Conservation (phyloP, 2,113 vertebrate species). For the Centrocercus urophasianus region DNA sequence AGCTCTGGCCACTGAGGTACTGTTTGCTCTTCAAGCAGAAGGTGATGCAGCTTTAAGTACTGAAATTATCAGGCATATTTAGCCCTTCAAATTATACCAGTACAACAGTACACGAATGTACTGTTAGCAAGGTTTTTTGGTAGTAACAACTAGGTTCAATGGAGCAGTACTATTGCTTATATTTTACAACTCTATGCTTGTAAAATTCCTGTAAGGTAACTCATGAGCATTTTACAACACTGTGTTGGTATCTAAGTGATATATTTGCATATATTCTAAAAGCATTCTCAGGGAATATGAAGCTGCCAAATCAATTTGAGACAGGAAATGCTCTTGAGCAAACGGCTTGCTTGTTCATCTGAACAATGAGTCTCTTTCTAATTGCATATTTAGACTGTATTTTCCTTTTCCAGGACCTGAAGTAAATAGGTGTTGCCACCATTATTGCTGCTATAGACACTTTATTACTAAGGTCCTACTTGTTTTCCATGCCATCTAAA, state of each 20-base stretch:
- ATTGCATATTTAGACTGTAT: neutral
- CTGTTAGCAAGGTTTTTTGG: neutral
- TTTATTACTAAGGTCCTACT: neutral
- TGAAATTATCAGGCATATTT: neutral
- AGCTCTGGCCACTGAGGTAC: neutral
- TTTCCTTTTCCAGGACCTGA: neutral
- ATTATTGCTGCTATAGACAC: neutral
- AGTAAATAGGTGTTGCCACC: neutral
- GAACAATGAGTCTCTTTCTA: neutral
- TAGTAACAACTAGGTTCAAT: neutral
- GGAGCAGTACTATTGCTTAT: accelerated
- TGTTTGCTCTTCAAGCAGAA: neutral
- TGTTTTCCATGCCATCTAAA: neutral
- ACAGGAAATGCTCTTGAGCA: neutral
- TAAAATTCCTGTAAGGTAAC: neutral
- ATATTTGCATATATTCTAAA: neutral
- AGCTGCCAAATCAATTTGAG: neutral
- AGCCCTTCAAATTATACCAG: neutral
- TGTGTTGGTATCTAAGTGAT: neutral
- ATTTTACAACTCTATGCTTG: neutral
- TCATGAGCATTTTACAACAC: neutral
- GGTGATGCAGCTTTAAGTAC: neutral
- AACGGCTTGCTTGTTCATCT: neutral
- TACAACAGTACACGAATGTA: no score
- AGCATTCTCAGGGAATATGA: neutral